A percentile compares a stretch with the other conserved stretches of the same genome.
Evolutionary conservation across 2,113 vertebrate species (phyloP).

Genomic region (Aramus guarauna): DNA sequence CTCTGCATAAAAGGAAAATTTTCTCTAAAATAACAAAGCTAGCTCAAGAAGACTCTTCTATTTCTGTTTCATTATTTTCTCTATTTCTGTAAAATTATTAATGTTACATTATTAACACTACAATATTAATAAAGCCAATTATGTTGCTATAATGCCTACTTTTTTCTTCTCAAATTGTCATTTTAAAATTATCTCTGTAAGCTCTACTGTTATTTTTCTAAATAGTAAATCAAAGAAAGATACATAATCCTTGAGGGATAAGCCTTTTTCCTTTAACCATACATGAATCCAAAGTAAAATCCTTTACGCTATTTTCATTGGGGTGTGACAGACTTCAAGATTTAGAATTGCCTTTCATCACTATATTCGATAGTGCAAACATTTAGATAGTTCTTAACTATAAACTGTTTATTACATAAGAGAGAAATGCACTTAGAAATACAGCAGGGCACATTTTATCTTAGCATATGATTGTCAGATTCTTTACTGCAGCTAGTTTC

Average conservation of each 20-base stretch:
- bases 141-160: neutral
- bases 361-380: conserved; percentile 48
- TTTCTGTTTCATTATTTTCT: neutral
- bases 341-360: conserved; percentile 50
- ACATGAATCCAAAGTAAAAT: conserved; percentile 2
- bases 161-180: neutral
- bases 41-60: neutral
- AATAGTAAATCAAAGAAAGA: conserved; percentile 1
- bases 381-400: conserved; percentile 41
- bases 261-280: conserved; percentile 2
- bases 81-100: neutral
- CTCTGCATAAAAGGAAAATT: neutral
- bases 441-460: conserved; percentile 49
- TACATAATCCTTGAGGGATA: neutral
- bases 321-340: conserved; percentile 18
- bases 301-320: conserved; percentile 20
- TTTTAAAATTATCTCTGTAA: neutral
- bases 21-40: neutral
- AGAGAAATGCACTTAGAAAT: conserved; percentile 60
- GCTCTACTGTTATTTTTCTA: neutral
- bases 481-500: conserved; percentile 24
- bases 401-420: conserved; percentile 64
- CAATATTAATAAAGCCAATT: neutral
- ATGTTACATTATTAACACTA: neutral
- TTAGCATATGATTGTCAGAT: conserved; percentile 1